These are phyloP conservation scores for Nycticryphes semicollaris DNA, from an alignment of 2,113 vertebrate species.

Conservation along the genomic window DNA sequence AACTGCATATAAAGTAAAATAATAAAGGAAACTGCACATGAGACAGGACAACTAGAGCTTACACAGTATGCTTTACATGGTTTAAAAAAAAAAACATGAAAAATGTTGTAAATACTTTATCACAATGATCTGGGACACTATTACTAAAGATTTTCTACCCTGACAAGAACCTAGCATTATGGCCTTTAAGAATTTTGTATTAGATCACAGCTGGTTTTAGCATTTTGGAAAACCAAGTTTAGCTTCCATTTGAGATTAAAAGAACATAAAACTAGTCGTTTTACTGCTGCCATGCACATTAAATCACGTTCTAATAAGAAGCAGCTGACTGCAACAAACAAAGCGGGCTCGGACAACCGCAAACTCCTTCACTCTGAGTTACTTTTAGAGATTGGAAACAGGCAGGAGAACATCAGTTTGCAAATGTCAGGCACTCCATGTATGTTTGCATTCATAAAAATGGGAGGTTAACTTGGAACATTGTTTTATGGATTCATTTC, in stretches of 20 bases:
- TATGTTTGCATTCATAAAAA: background rate
- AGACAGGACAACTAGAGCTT: background rate
- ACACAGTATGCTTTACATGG: background rate
- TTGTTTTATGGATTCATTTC: constrained; percentile 23
- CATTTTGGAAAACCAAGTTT: constrained; percentile 54
- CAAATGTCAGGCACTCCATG: background rate
- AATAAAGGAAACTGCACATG: background rate
- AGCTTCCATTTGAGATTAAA: constrained; percentile 61
- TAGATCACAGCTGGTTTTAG: constrained; percentile 9
- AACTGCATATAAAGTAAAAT: background rate
- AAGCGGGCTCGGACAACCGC: background rate
- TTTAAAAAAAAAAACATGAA: background rate
- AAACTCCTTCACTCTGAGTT: background rate
- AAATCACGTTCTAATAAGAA: constrained; percentile 30
- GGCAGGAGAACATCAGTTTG: background rate
- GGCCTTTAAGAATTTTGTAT: background rate
- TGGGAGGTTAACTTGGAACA: background rate
- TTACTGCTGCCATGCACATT: constrained; percentile 43
- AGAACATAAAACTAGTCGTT: constrained; percentile 50
- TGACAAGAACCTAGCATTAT: background rate
- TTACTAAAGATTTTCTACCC: background rate
- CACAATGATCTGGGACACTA: background rate
- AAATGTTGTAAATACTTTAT: background rate
- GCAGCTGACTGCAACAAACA: constrained; percentile 54
- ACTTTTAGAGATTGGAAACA: background rate